Evolutionary conservation across 2,888 invertebrate genomes (phyloP), one percentile per base, ranked within the genome.

Genomic region (Leucophenga montana): DNA sequence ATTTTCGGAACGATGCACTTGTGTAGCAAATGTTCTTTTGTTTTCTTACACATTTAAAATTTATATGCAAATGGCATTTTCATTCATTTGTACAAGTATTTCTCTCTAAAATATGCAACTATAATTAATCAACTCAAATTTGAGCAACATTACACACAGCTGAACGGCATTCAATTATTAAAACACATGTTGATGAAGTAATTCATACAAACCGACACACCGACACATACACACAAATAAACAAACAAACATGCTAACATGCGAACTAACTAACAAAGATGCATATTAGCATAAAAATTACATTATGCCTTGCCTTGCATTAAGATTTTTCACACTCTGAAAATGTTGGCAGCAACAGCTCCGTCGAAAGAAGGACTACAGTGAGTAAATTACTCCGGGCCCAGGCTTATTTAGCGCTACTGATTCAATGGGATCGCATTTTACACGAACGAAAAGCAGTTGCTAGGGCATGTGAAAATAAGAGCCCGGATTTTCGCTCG

Each of bases 271-370:
- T 20, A 18, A 54, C 16, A 54, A 57, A 6, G 2, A 11, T 14
- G 39, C 33, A 39, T 18, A 61, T 61, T 61, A 61, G 61, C 61
- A 61, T 61, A 61, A 61, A 61, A 61, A 61, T 61, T 61, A 61
- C 61, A 61, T 61, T 61, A 61, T 39, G 39, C 39, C 39, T 39
- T 39, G 39, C 11, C 9, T 39, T 39, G 9, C 9, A 39, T 39
- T 39, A 39, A 61, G 39, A 61, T 61, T 61, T 61, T 61, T 61
- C 61, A 61, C 61, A 61, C 22, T 54, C 18, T 54, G 8, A 18
- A n/a, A n/a, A 18, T 54, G 18, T 18, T 54, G 20, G 18, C 3
- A 11, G 20, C 22, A 13, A n/a, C n/a, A n/a, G n/a, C n/a, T n/a
- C n/a, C n/a, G n/a, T n/a, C n/a, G n/a, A n/a, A n/a, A n/a, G n/a